phyloP scores from a whole-genome alignment of 2,888 invertebrate genomes.

The Parnassius orleans region DNA sequence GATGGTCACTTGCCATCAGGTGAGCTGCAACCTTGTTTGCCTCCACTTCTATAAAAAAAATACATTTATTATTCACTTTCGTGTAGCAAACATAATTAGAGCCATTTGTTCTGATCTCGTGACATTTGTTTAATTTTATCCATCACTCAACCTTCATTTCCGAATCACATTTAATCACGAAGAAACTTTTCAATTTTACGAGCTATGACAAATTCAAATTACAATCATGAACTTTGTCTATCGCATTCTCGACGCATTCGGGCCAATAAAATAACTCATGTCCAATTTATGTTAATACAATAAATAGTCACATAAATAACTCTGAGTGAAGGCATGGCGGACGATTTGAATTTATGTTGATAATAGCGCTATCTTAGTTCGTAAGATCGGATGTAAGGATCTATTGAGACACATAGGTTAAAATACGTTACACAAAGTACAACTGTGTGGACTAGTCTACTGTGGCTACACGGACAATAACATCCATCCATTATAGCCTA shows the following conservation, averaged over 20 bases:
- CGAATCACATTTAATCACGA: constrained; percentile 41
- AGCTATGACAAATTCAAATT: constrained; percentile 75
- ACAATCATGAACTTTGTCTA: constrained; percentile 75
- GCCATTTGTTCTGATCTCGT: neutral
- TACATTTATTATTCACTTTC: no score
- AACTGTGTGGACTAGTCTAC: no score
- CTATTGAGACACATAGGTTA: constrained; percentile 1
- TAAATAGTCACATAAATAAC: constrained; percentile 79
- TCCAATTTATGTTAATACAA: constrained; percentile 81
- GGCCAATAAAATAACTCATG: constrained; percentile 79
- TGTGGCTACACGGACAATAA: no score
- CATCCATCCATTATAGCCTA: no score
- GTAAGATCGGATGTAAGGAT: constrained; percentile 21
- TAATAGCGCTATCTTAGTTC: constrained; percentile 51
- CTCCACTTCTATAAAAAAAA: no score
- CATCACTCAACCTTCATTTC: constrained; percentile 13
- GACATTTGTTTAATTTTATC: constrained; percentile 20
- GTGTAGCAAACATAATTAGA: no score
- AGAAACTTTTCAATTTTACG: constrained; percentile 65
- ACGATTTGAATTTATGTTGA: constrained; percentile 75
- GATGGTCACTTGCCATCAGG: no score
- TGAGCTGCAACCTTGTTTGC: no score
- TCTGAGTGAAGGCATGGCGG: constrained; percentile 60
- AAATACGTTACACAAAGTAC: no score
- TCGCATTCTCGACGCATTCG: constrained; percentile 67